Conservation (phyloP, 2,888 invertebrate species). For the Synanthedon andrenaeformis region DNA sequence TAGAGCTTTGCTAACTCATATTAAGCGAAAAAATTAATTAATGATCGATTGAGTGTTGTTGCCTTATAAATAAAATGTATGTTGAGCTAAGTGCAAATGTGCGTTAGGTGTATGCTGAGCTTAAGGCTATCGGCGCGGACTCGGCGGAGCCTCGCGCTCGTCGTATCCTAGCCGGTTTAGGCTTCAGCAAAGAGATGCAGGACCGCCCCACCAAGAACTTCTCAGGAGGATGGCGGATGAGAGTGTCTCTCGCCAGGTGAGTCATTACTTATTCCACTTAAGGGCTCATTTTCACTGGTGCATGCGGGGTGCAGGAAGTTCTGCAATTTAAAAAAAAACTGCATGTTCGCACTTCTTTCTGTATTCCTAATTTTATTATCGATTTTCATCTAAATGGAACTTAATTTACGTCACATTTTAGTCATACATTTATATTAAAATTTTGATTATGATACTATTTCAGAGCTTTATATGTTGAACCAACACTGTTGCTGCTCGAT, state of each 20-base stretch:
- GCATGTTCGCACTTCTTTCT: no score
- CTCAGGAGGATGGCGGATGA: constrained; percentile 98
- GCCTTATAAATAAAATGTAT: no score
- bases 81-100: no score
- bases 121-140: constrained; percentile 97
- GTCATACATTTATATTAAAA: no score
- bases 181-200: constrained; percentile 92
- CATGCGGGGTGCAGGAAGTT: no score
- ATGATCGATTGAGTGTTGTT: no score
- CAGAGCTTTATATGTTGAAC: constrained; percentile 95
- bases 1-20: no score
- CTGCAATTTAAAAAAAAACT: no score
- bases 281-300: neutral
- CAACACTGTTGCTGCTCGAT: constrained; percentile 95
- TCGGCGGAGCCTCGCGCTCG: constrained; percentile 97
- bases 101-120: constrained; percentile 86
- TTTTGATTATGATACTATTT: constrained; percentile 9
- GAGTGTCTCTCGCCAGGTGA: constrained; percentile 90
- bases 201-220: constrained; percentile 90
- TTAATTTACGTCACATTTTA: no score
- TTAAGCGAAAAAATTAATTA: no score
- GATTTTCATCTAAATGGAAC: no score
- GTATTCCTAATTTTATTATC: no score
- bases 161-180: constrained; percentile 96
- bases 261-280: neutral